phyloP scores from a whole-genome alignment of 2,888 invertebrate genomes.

The Theodoxus fluviatilis region DNA sequence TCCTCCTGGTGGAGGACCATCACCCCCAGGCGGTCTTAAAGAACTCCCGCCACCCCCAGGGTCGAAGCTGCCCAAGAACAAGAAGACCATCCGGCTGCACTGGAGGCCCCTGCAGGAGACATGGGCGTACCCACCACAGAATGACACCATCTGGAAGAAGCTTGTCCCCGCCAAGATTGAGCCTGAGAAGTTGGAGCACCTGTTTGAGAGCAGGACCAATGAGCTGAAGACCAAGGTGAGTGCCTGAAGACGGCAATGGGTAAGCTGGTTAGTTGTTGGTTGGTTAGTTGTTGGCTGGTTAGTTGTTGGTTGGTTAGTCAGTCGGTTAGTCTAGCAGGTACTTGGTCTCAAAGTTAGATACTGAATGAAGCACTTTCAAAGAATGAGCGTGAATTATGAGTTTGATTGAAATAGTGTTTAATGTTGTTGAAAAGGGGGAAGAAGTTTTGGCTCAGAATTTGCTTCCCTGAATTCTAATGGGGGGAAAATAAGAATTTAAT shows the following conservation, averaged over 20 bases:
- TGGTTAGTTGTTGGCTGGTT: no score
- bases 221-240: constrained; percentile 92
- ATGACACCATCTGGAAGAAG: constrained; percentile 61
- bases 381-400: no score
- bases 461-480: no score
- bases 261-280: no score
- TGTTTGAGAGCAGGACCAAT: constrained; percentile 95
- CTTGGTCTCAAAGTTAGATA: no score
- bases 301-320: no score
- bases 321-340: not conserved
- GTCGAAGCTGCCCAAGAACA: constrained; percentile 70
- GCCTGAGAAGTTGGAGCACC: constrained; percentile 89
- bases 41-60: constrained; percentile 51
- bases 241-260: not conserved
- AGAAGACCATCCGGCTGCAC: constrained; percentile 94
- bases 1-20: constrained; percentile 41
- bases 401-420: no score
- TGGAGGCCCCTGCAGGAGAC: constrained; percentile 83
- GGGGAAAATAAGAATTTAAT: no score
- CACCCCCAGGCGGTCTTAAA: constrained; percentile 29
- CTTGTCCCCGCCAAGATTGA: constrained; percentile 79
- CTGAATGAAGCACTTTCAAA: no score
- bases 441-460: no score
- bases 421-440: no score
- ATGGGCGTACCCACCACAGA: constrained; percentile 43